Evolutionary conservation across 1,140 invertebrate species (phyloP).

Genomic region (Neotoxoptera formosana): DNA sequence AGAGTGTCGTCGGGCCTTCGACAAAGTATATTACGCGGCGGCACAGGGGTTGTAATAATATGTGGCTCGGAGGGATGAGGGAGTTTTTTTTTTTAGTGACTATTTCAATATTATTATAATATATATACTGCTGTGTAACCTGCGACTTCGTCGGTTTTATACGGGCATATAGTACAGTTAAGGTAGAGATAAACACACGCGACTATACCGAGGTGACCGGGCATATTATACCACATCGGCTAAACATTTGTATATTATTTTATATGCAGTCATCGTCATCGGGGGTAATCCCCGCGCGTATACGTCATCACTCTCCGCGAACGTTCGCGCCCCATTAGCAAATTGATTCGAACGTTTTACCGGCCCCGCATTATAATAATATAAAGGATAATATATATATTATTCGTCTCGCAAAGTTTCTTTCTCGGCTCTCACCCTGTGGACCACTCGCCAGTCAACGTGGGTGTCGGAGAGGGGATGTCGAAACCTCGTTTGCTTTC

Average conservation of each 20-base stretch:
- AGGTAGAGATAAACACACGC: background rate
- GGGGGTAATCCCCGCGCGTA: background rate
- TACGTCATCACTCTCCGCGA: background rate
- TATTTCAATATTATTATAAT: background rate
- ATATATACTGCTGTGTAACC: background rate
- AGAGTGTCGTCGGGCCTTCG: background rate
- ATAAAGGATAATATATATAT: background rate
- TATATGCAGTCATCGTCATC: background rate
- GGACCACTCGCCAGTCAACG: background rate
- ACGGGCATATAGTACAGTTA: no score
- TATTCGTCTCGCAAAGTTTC: constrained; percentile 21
- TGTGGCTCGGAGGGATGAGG: background rate
- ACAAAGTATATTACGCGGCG: background rate
- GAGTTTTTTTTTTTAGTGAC: background rate
- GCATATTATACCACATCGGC: background rate
- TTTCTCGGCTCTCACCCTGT: background rate
- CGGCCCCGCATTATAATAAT: background rate
- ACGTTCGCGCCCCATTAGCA: constrained; percentile 46
- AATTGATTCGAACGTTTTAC: constrained; percentile 51
- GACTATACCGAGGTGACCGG: background rate
- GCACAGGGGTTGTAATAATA: background rate
- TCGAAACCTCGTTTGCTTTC: background rate
- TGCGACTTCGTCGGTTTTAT: background rate
- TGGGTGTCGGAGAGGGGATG: background rate
- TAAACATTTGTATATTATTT: background rate